Evolutionary conservation across 2,113 vertebrate genomes (phyloP).

Genomic region (Embiotoca jacksoni): DNA sequence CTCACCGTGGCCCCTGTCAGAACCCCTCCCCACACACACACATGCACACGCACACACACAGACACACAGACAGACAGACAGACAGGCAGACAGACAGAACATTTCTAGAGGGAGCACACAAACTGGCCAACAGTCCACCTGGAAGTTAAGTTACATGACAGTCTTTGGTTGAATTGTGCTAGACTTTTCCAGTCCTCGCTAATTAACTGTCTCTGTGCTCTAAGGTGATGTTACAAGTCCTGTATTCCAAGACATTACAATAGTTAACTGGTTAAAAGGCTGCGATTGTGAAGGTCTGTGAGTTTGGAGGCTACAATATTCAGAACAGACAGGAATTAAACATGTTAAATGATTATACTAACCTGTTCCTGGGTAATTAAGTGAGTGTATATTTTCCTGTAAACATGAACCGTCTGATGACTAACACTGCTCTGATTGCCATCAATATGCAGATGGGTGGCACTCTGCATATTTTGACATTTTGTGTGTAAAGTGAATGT

Average conservation of each 20-base stretch:
- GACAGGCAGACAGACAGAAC: background rate
- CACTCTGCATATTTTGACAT: background rate
- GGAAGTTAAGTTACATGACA: background rate
- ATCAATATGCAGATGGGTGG: background rate
- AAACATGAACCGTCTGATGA: background rate
- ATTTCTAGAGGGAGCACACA: background rate
- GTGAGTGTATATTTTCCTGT: background rate
- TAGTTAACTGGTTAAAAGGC: background rate
- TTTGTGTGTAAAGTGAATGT: too few species aligned
- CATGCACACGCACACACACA: background rate
- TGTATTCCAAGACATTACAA: background rate
- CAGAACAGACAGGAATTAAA: background rate
- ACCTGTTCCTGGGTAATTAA: background rate
- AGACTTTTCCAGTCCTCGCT: slow-evolving; percentile 8
- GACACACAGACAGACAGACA: background rate
- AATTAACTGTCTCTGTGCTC: slow-evolving; percentile 20
- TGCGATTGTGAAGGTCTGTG: background rate
- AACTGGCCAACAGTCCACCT: background rate
- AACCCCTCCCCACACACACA: slow-evolving; percentile 3
- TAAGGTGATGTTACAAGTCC: slow-evolving; percentile 5
- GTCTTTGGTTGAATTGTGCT: background rate
- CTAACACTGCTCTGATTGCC: too few species aligned
- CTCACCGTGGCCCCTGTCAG: slow-evolving; percentile 6
- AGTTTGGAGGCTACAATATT: background rate
- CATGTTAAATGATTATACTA: background rate